Base-by-base conservation (phyloP, 2,888 invertebrate genomes). In the Ophioninae sp. region DNA sequence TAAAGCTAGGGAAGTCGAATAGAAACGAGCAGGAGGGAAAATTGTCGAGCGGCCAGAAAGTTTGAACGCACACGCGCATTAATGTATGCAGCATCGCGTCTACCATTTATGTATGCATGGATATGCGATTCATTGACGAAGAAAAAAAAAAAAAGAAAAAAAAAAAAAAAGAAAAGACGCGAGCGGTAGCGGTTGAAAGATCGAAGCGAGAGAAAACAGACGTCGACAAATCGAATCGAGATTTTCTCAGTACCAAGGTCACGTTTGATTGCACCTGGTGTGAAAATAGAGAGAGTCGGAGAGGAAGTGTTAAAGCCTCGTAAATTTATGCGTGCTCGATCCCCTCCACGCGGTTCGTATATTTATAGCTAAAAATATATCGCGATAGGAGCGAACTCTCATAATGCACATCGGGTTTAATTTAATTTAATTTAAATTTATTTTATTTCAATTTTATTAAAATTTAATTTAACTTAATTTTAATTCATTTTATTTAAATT, bases 211-310 rank as follows among this genome's bases (percentile, higher is more conserved):
- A 77, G 51, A 56, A 65, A 74, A 74, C 56, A 51, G 56, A 20
- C 51, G 74, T 74, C 80, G 64, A 65, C 64, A 59, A 80, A 77
- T 80, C 59, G 51, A 80, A 59, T 37, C 69, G 63, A 51, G 56
- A 80, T 73, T 78, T 67, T 80, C 79, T 63, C 68, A 13, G n/a
- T 71, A 77, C 58, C 80, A 83, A 83, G 83, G 80, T 63, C 73
- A 58, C n/a, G 59, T 80, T 80, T 77, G 67, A 80, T 77, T 23
- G 63, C 67, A 63, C 56, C 22, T n/a, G 58, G 13, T 39, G 20
- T 41, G n/a, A 63, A 71, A 69, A 64, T 23, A 67, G n/a, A 67
- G 41, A 67, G 23, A 41, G 23, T 59, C 6, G 17, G 59, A 20
- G 2, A 59, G 59, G 5, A 17, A 61, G 51, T 7, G 23, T 56